A percentile compares a stretch with the other conserved stretches of the same genome.
These are phyloP conservation scores for Erythrolamprus reginae DNA, from an alignment of 2,113 vertebrate species.

Conservation along the genomic window DNA sequence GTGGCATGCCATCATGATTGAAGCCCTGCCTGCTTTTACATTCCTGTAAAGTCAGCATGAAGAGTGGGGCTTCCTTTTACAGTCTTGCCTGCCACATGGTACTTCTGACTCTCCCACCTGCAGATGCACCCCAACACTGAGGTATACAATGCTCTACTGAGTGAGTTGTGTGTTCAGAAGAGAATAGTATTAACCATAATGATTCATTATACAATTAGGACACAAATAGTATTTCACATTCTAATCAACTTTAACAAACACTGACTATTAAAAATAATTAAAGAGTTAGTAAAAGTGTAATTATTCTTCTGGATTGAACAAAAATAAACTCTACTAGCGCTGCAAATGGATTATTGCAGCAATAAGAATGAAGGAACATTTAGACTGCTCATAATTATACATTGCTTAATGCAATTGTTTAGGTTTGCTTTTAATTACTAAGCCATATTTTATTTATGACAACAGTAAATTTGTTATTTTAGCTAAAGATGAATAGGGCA, in stretches of 20 bases:
- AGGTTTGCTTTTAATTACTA: slow-evolving; percentile 39
- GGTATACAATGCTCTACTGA: background rate
- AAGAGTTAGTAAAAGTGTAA: background rate
- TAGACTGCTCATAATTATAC: slow-evolving; percentile 20
- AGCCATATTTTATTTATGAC: slow-evolving; percentile 31
- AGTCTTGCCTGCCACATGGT: background rate
- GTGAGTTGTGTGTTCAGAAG: background rate
- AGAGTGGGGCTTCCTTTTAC: background rate
- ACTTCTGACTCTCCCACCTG: background rate
- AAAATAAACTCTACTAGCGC: background rate
- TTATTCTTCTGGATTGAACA: background rate
- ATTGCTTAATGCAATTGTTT: slow-evolving; percentile 31
- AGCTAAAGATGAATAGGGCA: slow-evolving; percentile 17
- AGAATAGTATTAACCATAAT: background rate
- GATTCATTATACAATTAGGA: slow-evolving; percentile 10
- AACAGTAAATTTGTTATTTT: slow-evolving; percentile 30
- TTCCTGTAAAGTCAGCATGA: background rate
- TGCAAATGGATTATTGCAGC: background rate
- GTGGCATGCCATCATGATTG: background rate
- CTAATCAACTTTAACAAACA: background rate
- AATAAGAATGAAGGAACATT: slow-evolving; percentile 9
- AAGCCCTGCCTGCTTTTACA: background rate
- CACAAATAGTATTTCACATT: background rate
- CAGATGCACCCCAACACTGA: background rate
- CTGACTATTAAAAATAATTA: background rate